Base-by-base conservation (phyloP, 2,797 vertebrate genomes). In the Dermochelys coriacea region DNA sequence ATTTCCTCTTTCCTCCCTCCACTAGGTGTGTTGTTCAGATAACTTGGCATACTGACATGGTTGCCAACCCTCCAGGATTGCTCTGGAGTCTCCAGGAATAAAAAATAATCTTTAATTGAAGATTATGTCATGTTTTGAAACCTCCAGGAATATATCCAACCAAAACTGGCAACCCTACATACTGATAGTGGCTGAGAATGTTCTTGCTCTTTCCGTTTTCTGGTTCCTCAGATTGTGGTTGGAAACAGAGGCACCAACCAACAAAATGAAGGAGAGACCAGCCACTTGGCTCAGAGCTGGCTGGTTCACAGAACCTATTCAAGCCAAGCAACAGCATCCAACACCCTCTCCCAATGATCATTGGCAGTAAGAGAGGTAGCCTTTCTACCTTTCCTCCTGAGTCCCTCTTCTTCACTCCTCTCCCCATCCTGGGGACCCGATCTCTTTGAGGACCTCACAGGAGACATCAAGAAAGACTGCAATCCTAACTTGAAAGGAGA, bases 401-500 rank as follows among this genome's bases (percentile, higher is more conserved):
- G 86, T 81, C 78, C 87, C 80, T 91, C 94, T 95, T 87, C 45
- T 49, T 90, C 41, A 78, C 0, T 4, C 50, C 52, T 92, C 96
- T 90, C 45, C 83, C 91, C 88, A 93, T 80, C 52, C 15, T 57
- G 85, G 88, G 86, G 88, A 84, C 80, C 68, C 83, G 27, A 18
- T 9, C 68, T 51, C 50, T 96, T 92, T 93, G 85, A 87, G 75
- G 93, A 93, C 91, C 51, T 90, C 90, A 90, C 75, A 86, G 27
- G 93, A 85, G 74, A 82, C 29, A 90, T 78, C 59, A 87, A 88
- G 75, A 96, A 51, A 92, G 94, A 93, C 89, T 79, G 75, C 91
- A 96, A 97, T 96, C 29, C 85, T 71, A 96, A 87, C 82, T 78
- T 86, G 88, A 89, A 71, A 71, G 92, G 90, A 80, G 68, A 91